Percentiles rank a stretch among this genome's conserved stretches.
Conservation (phyloP, 2,888 invertebrate genomes). For the Erebia epiphron region DNA sequence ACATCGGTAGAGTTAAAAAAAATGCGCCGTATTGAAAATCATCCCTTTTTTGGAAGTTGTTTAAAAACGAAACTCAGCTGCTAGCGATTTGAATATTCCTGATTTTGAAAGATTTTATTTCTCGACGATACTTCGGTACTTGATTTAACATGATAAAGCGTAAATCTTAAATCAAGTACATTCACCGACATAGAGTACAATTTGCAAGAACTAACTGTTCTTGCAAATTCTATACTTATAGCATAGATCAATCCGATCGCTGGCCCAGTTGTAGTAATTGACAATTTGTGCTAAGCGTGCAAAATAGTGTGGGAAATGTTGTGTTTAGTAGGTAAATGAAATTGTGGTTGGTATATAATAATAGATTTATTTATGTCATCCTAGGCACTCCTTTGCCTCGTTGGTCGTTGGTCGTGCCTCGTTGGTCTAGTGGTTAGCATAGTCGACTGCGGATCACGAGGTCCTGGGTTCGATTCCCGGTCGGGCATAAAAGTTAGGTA, state of each 20-base stretch:
- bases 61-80: background rate
- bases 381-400: background rate
- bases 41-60: background rate
- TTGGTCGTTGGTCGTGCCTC: too few relatives aligned
- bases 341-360: background rate
- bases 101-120: background rate
- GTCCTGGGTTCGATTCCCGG: too few relatives aligned
- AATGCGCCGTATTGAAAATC: background rate
- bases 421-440: too few relatives aligned
- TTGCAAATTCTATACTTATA: constrained; percentile 14
- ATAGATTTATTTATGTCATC: background rate
- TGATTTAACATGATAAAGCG: constrained; percentile 22
- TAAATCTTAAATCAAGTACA: constrained; percentile 16
- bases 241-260: constrained; percentile 18
- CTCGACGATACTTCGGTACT: constrained; percentile 17
- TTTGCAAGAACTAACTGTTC: too few relatives aligned
- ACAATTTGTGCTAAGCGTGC: constrained; percentile 7
- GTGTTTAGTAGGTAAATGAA: background rate
- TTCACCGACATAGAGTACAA: background rate
- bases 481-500: too few relatives aligned
- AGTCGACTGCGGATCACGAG: too few relatives aligned
- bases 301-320: constrained; percentile 6
- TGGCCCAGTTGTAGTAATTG: constrained; percentile 9
- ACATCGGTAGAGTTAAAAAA: too few relatives aligned
- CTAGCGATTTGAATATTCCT: background rate